Conservation (phyloP, 2,113 vertebrate species). For the Atractosteus spatula region DNA sequence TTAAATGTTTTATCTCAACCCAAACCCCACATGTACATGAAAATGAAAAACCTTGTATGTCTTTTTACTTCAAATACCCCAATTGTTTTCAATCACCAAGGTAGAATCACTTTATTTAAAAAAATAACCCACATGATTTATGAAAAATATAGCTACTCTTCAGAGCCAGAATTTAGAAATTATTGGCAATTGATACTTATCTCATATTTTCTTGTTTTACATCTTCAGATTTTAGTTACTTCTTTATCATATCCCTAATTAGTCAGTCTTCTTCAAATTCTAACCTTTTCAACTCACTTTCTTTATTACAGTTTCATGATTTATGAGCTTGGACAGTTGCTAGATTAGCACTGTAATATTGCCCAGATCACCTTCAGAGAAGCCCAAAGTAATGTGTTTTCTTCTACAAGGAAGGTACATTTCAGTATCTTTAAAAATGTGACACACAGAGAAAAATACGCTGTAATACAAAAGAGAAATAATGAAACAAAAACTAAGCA, state of each 20-base stretch:
- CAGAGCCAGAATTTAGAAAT: constrained; percentile 14
- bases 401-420: constrained; percentile 28
- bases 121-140: background rate
- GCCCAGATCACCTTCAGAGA: constrained; percentile 29
- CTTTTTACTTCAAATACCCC: constrained; percentile 33
- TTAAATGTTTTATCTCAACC: too few relatives aligned
- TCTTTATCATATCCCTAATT: constrained; percentile 52
- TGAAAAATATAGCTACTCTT: constrained; percentile 2
- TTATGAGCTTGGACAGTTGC: constrained; percentile 51
- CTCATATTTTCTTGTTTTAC: constrained; percentile 43
- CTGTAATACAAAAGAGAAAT: background rate
- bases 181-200: constrained; percentile 34
- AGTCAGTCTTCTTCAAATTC: constrained; percentile 56
- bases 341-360: constrained; percentile 50
- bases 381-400: constrained; percentile 41
- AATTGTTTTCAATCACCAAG: background rate
- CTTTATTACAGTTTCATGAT: constrained; percentile 55
- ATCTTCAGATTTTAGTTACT: constrained; percentile 49
- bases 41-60: too few relatives aligned
- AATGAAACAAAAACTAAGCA: too few relatives aligned
- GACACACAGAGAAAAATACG: background rate
- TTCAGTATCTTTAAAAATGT: background rate
- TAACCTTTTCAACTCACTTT: constrained; percentile 48
- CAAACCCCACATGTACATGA: too few relatives aligned
- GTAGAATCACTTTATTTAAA: background rate